Conservation (phyloP, 1,140 invertebrate species). For the Asobara japonica region DNA sequence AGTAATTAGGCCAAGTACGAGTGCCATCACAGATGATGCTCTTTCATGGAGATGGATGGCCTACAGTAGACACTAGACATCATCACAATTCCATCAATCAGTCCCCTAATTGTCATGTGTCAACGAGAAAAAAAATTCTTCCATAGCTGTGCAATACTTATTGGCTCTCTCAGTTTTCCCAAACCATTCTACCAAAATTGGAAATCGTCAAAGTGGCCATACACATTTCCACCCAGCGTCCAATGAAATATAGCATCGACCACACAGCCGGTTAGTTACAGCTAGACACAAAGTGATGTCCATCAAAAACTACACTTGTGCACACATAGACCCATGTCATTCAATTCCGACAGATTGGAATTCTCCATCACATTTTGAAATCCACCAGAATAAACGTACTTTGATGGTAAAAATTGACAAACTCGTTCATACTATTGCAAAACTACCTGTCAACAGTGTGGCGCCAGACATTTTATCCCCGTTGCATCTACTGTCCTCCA, state of each 20-base stretch:
- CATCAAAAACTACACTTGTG: not conserved
- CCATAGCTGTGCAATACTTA: not conserved
- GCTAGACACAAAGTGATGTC: not conserved
- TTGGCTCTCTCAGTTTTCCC: not conserved
- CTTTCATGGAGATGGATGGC: too few relatives aligned
- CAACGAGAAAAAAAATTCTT: not conserved
- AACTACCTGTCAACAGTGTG: slow-evolving; percentile 1
- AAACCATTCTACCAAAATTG: not conserved
- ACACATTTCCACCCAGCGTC: not conserved
- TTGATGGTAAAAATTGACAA: slow-evolving; percentile 2
- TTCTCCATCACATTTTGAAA: not conserved
- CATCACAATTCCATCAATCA: not conserved
- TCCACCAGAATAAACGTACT: not conserved
- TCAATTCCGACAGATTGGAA: not conserved
- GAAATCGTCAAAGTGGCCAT: not conserved
- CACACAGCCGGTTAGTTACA: not conserved
- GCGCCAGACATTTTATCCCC: slow-evolving; percentile 5
- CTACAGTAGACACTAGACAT: not conserved
- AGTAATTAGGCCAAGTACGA: not conserved
- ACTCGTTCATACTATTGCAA: slow-evolving; percentile 2
- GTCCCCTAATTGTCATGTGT: not conserved
- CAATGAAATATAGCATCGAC: not conserved
- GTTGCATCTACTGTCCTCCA: not conserved
- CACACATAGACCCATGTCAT: not conserved
- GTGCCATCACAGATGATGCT: not conserved